phyloP scores from a whole-genome alignment of 2,888 invertebrate genomes.

The Chamaedrilus cognettii region DNA sequence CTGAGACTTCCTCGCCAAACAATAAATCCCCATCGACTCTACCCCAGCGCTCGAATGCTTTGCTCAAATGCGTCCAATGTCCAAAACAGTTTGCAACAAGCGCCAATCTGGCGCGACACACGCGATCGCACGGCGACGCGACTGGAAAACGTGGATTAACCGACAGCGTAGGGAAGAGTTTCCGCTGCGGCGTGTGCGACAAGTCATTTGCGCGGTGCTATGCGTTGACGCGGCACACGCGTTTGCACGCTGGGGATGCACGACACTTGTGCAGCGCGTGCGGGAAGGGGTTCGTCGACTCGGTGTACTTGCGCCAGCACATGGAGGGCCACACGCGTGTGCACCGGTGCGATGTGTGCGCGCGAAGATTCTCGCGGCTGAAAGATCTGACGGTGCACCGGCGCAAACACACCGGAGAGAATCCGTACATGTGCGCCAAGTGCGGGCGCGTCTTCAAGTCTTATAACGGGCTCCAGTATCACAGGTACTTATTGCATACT shows the following conservation, averaged over 20 bases:
- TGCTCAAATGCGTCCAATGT: too few species aligned
- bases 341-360: not conserved
- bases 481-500: too few species aligned
- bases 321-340: not conserved
- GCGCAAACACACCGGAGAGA: not conserved
- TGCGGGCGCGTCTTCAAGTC: slow-evolving; percentile 9
- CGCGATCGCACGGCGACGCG: too few species aligned
- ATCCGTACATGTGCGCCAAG: slow-evolving; percentile 1
- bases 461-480: not conserved
- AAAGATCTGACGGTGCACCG: not conserved
- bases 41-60: too few species aligned
- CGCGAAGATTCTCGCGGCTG: not conserved
- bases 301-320: not conserved
- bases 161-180: too few species aligned
- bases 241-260: not conserved
- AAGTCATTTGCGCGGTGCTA: not conserved
- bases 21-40: too few species aligned
- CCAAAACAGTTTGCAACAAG: too few species aligned
- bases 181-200: too few species aligned
- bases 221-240: not conserved
- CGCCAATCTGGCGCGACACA: too few species aligned
- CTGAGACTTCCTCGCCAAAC: too few species aligned
- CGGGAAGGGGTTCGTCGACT: slow-evolving; percentile 4
- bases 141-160: too few species aligned
- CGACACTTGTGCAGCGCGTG: slow-evolving; percentile 4